Base-by-base conservation (phyloP, 1,140 invertebrate species). In the Drosophila azteca region DNA sequence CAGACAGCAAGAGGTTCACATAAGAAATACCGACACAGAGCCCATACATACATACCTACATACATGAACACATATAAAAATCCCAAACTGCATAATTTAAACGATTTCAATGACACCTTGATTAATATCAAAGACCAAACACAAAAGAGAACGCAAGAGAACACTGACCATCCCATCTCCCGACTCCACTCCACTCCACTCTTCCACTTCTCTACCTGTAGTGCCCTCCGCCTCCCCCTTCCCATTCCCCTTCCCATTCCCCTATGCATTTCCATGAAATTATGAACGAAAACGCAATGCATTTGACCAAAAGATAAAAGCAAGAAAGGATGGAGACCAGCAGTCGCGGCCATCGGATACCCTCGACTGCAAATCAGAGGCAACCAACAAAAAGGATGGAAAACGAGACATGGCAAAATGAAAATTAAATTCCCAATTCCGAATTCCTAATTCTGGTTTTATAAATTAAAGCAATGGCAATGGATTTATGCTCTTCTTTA, bases 91-190 rank as follows among this genome's bases (percentile, higher is more conserved):
- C 82, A 90, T 90, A 88, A 90, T 85, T 90, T 90, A 90, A 90
- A 90, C 83, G 77, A 90, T 90, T 90, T 90, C 88, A 90, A 88
- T 90, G 88, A 90, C 88, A 90, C 88, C 80, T 90, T 90, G 88
- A 90, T 90, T 90, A 90, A 90, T 90, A 90, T 90, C 83, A 90
- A 90, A 79, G 72, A 57, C 85, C 35, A 39, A 70, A 69, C 77
- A 76, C 67, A 75, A 74, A 52, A 76, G 41, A 57, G 43, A 67
- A 67, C 55, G 53, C 64, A 45, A 75, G 44, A 75, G 35, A 39
- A 39, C 35, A 68, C 75, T 64, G 79, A 58, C 75, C 71, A 54
- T 68, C 35, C 75, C 71, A 54, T 68, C 35, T 49, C 45, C 35
- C 17, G 8, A 31, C 31, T 31, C 31, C 31, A 39, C 35, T 26